Conservation (phyloP, 2,113 vertebrate species). For the Peromyscus polionotus region DNA sequence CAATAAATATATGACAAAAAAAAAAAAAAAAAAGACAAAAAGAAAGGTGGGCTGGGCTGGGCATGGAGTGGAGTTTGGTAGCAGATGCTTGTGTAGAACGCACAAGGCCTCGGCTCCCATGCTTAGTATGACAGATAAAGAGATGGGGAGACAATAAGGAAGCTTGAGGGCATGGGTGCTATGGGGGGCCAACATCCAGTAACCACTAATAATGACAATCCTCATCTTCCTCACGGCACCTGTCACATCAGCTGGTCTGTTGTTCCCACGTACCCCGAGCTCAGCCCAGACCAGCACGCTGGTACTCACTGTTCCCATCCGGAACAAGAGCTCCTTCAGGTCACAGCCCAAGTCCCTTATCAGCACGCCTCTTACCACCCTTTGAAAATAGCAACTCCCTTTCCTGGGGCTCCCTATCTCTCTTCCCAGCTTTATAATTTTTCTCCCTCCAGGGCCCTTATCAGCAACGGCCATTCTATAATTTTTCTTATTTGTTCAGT, state of each 20-base stretch:
- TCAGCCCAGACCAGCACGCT: neutral
- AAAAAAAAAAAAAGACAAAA: neutral
- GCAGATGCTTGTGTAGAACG: neutral
- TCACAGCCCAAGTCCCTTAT: conserved; percentile 60
- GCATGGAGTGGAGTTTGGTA: neutral
- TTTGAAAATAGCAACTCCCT: conserved; percentile 75
- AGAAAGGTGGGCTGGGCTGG: no score
- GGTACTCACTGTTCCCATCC: neutral
- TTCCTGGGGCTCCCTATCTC: conserved; percentile 73
- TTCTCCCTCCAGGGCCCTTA: conserved; percentile 61
- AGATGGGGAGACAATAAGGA: neutral
- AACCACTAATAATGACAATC: neutral
- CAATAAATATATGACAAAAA: neutral
- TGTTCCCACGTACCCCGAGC: neutral
- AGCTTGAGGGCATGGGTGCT: neutral
- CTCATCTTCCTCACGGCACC: neutral
- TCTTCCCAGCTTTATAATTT: conserved; percentile 63
- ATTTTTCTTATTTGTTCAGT: conserved; percentile 58
- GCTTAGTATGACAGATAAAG: neutral
- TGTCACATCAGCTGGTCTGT: neutral
- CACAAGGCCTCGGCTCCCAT: no score
- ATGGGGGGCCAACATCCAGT: accelerated
- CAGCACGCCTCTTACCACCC: conserved; percentile 7
- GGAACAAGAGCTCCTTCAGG: neutral
- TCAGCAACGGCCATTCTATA: conserved; percentile 61